Base-by-base conservation (phyloP, 2,888 invertebrate species). In the Erpobdella octoculata region DNA sequence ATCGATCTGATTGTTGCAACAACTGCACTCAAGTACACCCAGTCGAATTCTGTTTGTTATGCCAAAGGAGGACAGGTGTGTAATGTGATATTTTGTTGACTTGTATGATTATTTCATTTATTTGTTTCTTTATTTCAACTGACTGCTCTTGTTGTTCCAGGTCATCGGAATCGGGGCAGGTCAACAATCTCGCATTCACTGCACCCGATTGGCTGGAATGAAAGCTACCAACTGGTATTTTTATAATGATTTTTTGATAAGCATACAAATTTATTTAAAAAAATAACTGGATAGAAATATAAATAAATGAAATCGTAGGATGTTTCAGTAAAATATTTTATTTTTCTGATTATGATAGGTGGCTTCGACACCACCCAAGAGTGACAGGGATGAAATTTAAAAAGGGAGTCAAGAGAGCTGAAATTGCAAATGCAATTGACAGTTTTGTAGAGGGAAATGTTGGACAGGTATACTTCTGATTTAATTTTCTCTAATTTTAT, bases 161-260 rank as follows among this genome's bases (percentile, higher is more conserved):
- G 90, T 92, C 18, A 89, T 96, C 78, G 97, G 97, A 25, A 95
- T 95, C 78, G 97, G 97, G 36, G 97, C 97, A n/a, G 97, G 97
- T 0, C 97, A 98, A 81, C 97, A 98, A 84, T 95, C 94, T 0
- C 88, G 97, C 76, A 96, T 98, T 80, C 97, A 98, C 84, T 98
- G 97, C 85, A 96, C 96, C 0, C 87, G 96, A 77, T 87, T 98
- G 78, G 97, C 97, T 72, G 96, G 95, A 62, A 92, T 93, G 80
- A 98, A 98, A 84, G 94, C 95, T 33, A 91, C 93, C 81, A 91
- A 93, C 84, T 98, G 97, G 96, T 88, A 78, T 9, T 12, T 59
- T 35, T 33, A 25, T 12, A 48, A 5, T 48, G 5, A 9, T 48
- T 48, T 48, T 6, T 6, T 6, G n/a, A 9, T 41, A 12, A 12